Percentiles rank a stretch among this genome's conserved stretches.
Conservation (phyloP, 1,140 invertebrate genomes). For the Dreissena polymorpha region DNA sequence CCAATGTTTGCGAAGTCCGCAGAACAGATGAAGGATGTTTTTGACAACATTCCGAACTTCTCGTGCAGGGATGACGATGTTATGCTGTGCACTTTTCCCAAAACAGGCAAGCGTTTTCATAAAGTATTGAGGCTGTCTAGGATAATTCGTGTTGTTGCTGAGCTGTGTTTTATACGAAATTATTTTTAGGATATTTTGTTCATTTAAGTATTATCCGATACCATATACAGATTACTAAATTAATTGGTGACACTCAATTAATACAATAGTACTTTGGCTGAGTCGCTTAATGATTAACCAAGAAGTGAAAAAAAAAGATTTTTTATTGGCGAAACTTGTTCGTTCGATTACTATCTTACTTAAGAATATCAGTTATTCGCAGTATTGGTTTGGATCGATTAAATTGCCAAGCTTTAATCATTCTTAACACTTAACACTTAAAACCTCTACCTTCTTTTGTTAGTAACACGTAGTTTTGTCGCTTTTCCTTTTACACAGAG, state of each 20-base stretch:
- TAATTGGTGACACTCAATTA: not conserved
- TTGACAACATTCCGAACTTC: slow-evolving; percentile 67
- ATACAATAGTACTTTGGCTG: too few species aligned
- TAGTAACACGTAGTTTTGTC: too few species aligned
- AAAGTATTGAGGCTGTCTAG: not conserved
- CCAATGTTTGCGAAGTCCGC: not conserved
- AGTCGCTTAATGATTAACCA: too few species aligned
- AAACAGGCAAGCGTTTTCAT: slow-evolving; percentile 14
- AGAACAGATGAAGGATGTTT: slow-evolving; percentile 55
- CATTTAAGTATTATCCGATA: not conserved
- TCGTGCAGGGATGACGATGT: slow-evolving; percentile 34
- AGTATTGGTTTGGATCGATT: too few species aligned
- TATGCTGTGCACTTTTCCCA: slow-evolving; percentile 23
- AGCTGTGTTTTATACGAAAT: not conserved
- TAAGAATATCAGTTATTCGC: too few species aligned
- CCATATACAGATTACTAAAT: not conserved
- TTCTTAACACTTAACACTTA: too few species aligned
- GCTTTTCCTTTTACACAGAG: too few species aligned
- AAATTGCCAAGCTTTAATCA: too few species aligned
- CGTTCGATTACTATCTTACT: too few species aligned
- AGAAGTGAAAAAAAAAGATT: too few species aligned
- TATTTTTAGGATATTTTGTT: not conserved
- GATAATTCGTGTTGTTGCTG: not conserved
- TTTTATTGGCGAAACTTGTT: too few species aligned
- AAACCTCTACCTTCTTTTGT: too few species aligned